phyloP scores from a whole-genome alignment of 92 coral and sea anemone genomes.

The Phenganax marumi region DNA sequence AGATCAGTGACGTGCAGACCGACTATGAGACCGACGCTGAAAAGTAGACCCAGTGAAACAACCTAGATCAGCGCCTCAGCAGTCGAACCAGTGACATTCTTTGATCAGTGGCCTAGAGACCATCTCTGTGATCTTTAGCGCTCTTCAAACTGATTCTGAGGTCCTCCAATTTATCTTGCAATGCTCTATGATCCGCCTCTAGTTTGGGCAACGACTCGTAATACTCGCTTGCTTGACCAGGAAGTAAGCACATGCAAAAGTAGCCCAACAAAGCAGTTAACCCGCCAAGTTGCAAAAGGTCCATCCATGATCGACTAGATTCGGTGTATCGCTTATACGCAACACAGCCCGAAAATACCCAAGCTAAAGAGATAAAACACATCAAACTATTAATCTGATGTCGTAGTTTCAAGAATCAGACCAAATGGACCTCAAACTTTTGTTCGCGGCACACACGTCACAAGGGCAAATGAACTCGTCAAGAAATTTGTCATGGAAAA shows the following conservation, averaged over 20 bases:
- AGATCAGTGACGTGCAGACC: no score
- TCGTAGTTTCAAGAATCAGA: no score
- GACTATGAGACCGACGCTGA: no score
- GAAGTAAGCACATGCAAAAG: not conserved
- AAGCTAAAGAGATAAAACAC: not conserved
- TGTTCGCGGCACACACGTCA: no score
- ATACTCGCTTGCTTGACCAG: not conserved
- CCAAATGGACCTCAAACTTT: no score
- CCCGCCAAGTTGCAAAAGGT: not conserved
- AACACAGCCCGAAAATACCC: not conserved
- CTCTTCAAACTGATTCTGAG: not conserved
- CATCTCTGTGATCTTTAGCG: conserved; percentile 20
- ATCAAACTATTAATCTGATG: not conserved
- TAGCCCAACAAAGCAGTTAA: not conserved
- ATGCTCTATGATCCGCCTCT: not conserved
- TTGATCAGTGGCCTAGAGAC: not conserved
- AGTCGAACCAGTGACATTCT: no score
- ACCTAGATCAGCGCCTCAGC: no score
- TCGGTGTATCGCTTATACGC: not conserved
- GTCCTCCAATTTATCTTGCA: conserved; percentile 9
- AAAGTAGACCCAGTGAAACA: no score
- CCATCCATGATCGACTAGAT: conserved; percentile 2
- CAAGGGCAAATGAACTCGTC: no score
- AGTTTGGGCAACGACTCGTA: conserved; percentile 13
- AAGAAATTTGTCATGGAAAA: no score